These are phyloP conservation scores for Crypturellus tataupa DNA, from an alignment of 2,797 vertebrate species.

Conservation along the genomic window DNA sequence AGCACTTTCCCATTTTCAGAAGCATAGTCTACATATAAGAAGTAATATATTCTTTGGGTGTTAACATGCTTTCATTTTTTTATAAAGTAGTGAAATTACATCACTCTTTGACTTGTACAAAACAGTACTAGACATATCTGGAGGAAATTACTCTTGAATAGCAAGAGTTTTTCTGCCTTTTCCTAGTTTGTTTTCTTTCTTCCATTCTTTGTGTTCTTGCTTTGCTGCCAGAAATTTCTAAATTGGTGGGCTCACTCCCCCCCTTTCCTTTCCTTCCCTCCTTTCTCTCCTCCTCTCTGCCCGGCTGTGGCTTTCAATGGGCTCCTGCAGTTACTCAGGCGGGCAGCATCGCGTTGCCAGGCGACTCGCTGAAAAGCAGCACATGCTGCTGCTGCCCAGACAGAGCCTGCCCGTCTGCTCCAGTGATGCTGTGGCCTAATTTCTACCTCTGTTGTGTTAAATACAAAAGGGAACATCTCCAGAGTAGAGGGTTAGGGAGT, in stretches of 20 bases:
- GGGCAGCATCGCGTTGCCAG: conserved; percentile 78
- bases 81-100: neutral
- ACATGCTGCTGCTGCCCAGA: conserved; percentile 61
- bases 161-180: neutral
- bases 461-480: conserved; percentile 76
- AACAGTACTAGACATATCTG: neutral
- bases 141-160: neutral
- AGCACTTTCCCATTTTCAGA: neutral
- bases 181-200: conserved; percentile 3
- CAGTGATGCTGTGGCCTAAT: conserved; percentile 73
- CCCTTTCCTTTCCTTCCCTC: conserved; percentile 2
- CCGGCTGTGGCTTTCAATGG: conserved; percentile 52
- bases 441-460: conserved; percentile 67
- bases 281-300: conserved; percentile 62
- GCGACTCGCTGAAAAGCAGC: conserved; percentile 72
- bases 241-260: conserved; percentile 69
- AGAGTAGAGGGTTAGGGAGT: conserved; percentile 46
- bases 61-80: neutral
- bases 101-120: neutral
- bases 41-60: neutral
- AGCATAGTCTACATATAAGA: neutral
- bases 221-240: conserved; percentile 48
- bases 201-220: neutral
- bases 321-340: conserved; percentile 62
- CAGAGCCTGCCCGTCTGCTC: conserved; percentile 75